Conservation (phyloP, 2,797 vertebrate species). For the Glyptemys insculpta region DNA sequence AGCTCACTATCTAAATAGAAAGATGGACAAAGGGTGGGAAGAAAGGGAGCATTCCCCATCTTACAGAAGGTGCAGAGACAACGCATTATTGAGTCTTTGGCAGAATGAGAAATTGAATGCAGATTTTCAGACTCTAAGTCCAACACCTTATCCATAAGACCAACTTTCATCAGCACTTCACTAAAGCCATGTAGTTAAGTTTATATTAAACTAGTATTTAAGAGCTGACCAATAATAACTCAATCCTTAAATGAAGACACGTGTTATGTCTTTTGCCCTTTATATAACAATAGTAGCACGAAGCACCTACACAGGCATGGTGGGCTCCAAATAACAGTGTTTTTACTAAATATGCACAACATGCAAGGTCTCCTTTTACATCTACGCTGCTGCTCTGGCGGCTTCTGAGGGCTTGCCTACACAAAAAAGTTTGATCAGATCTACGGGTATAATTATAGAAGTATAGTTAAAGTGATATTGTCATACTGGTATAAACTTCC, state of each 20-base stretch:
- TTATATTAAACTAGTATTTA: not conserved
- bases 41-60: not conserved
- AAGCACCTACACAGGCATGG: not conserved
- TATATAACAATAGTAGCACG: not conserved
- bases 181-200: not conserved
- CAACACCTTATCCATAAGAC: not conserved
- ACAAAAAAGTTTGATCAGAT: not conserved
- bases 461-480: not conserved
- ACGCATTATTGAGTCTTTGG: not conserved
- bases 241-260: not conserved
- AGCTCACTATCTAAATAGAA: not conserved
- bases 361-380: not conserved
- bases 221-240: not conserved
- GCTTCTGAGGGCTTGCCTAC: not conserved
- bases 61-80: not conserved
- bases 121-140: not conserved
- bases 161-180: not conserved
- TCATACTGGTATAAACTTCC: not conserved
- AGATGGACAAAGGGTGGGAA: not conserved
- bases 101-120: not conserved
- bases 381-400: not conserved
- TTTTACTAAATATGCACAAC: not conserved
- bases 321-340: not conserved
- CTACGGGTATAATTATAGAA: not conserved
- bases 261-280: not conserved